Evolutionary conservation across 2,113 vertebrate genomes (phyloP), one percentile per base, ranked within the genome.

Genomic region (Theristicus caerulescens): DNA sequence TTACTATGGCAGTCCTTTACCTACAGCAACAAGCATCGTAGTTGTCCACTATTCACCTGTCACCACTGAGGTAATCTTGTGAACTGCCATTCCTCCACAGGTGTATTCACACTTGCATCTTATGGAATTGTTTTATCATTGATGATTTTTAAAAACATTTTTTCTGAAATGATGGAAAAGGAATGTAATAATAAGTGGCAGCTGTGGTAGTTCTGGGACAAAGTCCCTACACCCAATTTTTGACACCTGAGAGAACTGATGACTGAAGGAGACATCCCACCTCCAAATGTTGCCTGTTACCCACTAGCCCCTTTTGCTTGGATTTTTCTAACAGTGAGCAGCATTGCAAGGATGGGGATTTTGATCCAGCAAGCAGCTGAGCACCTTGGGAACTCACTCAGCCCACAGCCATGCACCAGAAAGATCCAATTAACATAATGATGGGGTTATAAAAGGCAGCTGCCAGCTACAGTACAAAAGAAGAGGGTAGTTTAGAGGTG

Each of bases 401-500:
- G 36, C 24, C 38, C 42, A 70, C 34, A 74, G 20, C 6, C 9
- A 19, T 21, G 24, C 12, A 70, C 59, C 82, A 66, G 59, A 40
- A 59, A 2, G 7, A 29, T 57, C 29, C 65, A 57, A 82, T 82
- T 62, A 74, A 78, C 0, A 0, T 20, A 58, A 66, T 0, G 2
- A 66, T 21, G n/a, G 13, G 31, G 17, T 24, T 78, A 19, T 27
- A 70, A 59, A 69, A 82, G 26, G 34, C 69, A 78, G 40, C 32
- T 86, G 54, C 22, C 42, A 64, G 29, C 0, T 47, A 26, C 5
- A 3, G 10, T 10, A 18, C 0, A 34, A 59, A 54, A 12, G 9
- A 57, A 29, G 17, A 54, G 4, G 3, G 29, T 16, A 11, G 10
- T 36, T 54, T 64, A 5, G 3, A 11, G 17, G 8, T 5, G 16